Evolutionary conservation across 2,888 invertebrate genomes (phyloP).

Genomic region (Parochlus steinenii): DNA sequence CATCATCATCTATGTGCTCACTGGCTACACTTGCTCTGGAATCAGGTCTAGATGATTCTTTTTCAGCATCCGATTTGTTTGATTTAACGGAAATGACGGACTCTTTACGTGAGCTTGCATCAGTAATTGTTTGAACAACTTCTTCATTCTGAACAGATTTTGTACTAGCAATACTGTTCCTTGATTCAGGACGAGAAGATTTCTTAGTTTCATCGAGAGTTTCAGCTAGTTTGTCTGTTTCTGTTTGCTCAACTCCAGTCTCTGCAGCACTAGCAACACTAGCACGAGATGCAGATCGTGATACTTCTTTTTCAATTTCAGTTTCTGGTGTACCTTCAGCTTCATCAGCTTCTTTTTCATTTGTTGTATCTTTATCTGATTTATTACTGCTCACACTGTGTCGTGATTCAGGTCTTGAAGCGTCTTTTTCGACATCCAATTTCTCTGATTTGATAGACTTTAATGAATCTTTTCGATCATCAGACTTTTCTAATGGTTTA

Average conservation of each 20-base stretch:
- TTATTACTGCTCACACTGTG: conserved; percentile 12
- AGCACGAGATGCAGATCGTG: conserved; percentile 14
- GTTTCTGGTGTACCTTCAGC: conserved; percentile 10
- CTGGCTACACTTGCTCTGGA: conserved; percentile 4
- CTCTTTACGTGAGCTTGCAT: too few species aligned
- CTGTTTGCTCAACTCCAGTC: too few species aligned
- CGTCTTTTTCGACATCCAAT: conserved; percentile 13
- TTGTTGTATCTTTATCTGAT: conserved; percentile 9
- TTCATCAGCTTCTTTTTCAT: conserved; percentile 1
- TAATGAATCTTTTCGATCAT: conserved; percentile 5
- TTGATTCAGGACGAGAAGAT: too few species aligned
- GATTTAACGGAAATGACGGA: conserved; percentile 1
- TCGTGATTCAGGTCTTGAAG: conserved; percentile 11
- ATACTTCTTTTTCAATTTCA: conserved; percentile 4
- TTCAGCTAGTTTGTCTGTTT: too few species aligned
- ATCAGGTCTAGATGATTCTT: background rate
- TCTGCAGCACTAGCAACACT: too few species aligned
- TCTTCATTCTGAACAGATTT: too few species aligned
- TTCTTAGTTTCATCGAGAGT: too few species aligned
- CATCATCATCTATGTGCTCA: background rate
- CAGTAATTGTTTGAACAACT: too few species aligned
- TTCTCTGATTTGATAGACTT: conserved; percentile 1
- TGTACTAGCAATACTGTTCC: too few species aligned
- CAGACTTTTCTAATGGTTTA: too few species aligned
- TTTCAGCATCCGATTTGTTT: background rate